Percentiles rank a stretch among this genome's conserved stretches.
phyloP scores from a whole-genome alignment of 2,113 vertebrate genomes.

The Synchiropus splendidus region DNA sequence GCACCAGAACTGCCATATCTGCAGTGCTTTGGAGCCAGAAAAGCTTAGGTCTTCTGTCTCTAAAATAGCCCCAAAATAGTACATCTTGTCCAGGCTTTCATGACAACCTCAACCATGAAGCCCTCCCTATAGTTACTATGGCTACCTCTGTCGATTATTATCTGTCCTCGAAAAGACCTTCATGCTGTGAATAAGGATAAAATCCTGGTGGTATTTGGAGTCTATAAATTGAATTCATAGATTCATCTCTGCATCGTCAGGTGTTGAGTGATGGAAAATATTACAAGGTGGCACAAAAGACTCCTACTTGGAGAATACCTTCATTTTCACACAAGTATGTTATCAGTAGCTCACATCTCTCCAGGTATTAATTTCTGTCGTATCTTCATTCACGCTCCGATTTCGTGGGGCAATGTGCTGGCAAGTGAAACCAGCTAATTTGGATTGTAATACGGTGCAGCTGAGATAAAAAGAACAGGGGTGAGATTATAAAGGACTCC shows the following conservation, averaged over 20 bases:
- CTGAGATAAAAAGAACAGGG: slow-evolving; percentile 49
- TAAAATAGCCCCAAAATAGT: no score
- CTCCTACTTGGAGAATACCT: slow-evolving; percentile 26
- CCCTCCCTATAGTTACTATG: no score
- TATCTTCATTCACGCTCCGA: slow-evolving; percentile 21
- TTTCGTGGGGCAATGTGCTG: slow-evolving; percentile 26
- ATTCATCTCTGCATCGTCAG: not conserved
- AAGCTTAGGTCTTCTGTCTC: no score
- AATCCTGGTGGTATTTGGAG: no score
- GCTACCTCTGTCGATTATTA: no score
- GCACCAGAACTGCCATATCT: no score
- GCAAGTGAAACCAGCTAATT: slow-evolving; percentile 36
- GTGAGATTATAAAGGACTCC: slow-evolving; percentile 35
- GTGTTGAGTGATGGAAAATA: not conserved
- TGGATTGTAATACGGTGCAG: slow-evolving; percentile 46
- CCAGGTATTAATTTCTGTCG: slow-evolving; percentile 51
- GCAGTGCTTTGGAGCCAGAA: no score
- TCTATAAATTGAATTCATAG: no score
- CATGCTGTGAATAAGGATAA: no score
- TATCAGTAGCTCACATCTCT: slow-evolving; percentile 44
- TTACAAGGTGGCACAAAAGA: slow-evolving; percentile 23
- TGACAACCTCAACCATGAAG: no score
- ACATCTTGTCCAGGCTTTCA: no score
- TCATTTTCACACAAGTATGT: slow-evolving; percentile 27
- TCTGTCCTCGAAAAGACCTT: no score